Conservation (phyloP, 2,888 invertebrate species). For the Limenitis arthemis region DNA sequence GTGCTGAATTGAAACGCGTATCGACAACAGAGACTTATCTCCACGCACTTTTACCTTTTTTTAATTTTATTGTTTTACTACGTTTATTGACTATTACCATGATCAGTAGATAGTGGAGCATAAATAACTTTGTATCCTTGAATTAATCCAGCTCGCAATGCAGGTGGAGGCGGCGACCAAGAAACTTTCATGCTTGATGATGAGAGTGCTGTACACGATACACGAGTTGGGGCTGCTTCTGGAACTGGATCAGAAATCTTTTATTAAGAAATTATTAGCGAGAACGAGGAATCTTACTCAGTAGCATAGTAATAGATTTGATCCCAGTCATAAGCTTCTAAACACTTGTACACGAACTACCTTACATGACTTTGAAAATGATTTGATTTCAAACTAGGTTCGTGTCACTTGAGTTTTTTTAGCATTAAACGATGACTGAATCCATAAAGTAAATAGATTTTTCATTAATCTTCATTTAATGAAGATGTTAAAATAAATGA, state of each 20-base stretch:
- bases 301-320: neutral
- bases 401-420: too few species aligned
- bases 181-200: conserved; percentile 81
- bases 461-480: too few species aligned
- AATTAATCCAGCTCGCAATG: conserved; percentile 76
- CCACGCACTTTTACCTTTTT: too few species aligned
- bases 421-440: neutral
- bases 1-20: too few species aligned
- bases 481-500: conserved; percentile 22
- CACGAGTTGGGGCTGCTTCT: conserved; percentile 76
- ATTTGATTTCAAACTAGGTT: too few species aligned
- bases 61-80: too few species aligned
- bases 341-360: too few species aligned
- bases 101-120: conserved; percentile 57
- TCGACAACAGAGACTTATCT: too few species aligned
- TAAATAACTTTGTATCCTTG: conserved; percentile 86
- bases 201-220: conserved; percentile 77
- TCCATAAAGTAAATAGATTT: neutral
- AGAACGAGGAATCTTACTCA: neutral
- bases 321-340: too few species aligned
- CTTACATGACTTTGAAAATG: too few species aligned
- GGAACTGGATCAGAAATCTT: conserved; percentile 65
- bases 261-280: neutral
- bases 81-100: conserved; percentile 36
- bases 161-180: conserved; percentile 77